Conservation (phyloP, 2,888 invertebrate species). For the Scrobipalpa costella region DNA sequence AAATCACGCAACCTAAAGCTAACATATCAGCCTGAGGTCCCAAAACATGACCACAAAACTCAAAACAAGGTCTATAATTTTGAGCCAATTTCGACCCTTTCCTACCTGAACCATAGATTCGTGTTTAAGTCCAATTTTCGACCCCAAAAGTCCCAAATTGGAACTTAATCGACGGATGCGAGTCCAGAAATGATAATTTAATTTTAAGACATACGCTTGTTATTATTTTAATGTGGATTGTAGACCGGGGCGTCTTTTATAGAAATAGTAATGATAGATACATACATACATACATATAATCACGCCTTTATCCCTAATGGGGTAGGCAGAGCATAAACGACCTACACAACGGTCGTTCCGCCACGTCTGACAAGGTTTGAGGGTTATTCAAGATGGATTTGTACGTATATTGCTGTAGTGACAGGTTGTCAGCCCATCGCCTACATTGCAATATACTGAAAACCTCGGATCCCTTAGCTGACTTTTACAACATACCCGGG, state of each 20-base stretch:
- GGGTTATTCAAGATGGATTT: no score
- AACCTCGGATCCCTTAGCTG: no score
- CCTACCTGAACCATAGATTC: conserved; percentile 40
- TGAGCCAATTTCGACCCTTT: conserved; percentile 43
- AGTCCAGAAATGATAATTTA: conserved; percentile 54
- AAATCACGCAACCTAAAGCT: neutral
- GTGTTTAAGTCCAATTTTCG: conserved; percentile 45
- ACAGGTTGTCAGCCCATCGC: no score
- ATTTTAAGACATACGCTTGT: conserved; percentile 52
- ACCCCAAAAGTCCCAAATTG: conserved; percentile 48
- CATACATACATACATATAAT: no score
- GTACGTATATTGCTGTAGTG: no score
- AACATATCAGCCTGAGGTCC: conserved; percentile 19
- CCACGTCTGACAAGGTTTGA: no score
- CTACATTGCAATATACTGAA: no score
- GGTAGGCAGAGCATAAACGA: no score
- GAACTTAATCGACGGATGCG: conserved; percentile 56
- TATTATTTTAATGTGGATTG: conserved; percentile 59
- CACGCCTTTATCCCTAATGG: no score
- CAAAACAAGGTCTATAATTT: conserved; percentile 38
- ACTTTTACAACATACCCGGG: no score
- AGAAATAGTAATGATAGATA: conserved; percentile 39
- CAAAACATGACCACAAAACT: conserved; percentile 14
- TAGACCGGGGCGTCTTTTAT: conserved; percentile 33
- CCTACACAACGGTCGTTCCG: no score